These are phyloP conservation scores for Sebastes reedi DNA, from an alignment of 2,797 vertebrate genomes.

Conservation along the genomic window DNA sequence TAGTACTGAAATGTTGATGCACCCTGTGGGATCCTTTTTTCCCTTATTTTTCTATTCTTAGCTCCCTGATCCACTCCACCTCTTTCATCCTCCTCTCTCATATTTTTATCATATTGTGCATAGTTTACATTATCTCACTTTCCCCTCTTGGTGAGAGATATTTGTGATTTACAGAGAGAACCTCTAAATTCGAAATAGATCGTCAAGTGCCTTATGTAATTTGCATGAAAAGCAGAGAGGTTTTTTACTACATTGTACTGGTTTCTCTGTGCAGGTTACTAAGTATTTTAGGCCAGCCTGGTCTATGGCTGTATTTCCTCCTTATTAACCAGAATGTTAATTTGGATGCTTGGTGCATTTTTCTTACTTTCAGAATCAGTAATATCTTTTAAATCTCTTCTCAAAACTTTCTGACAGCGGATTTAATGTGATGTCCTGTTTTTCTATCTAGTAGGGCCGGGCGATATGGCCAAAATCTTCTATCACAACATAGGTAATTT, in stretches of 20 bases:
- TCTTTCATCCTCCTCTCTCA: not conserved
- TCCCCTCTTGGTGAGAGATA: not conserved
- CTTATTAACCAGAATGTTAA: not conserved
- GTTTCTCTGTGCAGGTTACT: not conserved
- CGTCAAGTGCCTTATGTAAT: not conserved
- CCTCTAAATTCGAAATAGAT: not conserved
- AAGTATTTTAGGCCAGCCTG: not conserved
- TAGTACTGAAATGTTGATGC: conserved; percentile 10
- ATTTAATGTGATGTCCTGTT: not conserved
- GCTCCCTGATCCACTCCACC: not conserved
- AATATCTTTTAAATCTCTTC: not conserved
- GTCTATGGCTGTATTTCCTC: not conserved
- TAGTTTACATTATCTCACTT: not conserved
- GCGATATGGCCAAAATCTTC: no score
- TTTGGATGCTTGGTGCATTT: not conserved
- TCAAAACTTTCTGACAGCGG: not conserved
- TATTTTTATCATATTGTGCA: not conserved
- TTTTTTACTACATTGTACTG: not conserved
- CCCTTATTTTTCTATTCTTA: conserved; percentile 3
- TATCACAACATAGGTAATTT: no score
- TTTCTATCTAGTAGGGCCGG: not conserved
- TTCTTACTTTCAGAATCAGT: not conserved
- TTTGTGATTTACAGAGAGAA: not conserved
- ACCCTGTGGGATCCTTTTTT: not conserved
- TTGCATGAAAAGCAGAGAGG: not conserved